A percentile compares a stretch with the other conserved stretches of the same genome.
phyloP scores from a whole-genome alignment of 2,888 invertebrate species.

The Bellardia bayeri region DNA sequence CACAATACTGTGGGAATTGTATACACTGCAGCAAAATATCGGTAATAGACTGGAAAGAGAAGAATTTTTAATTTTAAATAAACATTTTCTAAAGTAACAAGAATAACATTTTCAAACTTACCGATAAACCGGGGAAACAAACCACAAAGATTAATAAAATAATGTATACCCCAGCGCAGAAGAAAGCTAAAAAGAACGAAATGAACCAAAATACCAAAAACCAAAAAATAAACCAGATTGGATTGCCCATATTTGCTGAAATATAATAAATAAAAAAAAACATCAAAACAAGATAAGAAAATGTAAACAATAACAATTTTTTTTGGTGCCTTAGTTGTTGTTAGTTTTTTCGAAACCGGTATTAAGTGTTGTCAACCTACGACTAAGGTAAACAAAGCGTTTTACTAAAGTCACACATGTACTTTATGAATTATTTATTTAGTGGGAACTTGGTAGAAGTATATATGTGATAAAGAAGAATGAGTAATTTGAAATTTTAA shows the following conservation, averaged over 20 bases:
- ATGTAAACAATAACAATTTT: slow-evolving; percentile 58
- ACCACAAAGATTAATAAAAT: slow-evolving; percentile 88
- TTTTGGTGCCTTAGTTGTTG: slow-evolving; percentile 1
- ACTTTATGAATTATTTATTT: too few species aligned
- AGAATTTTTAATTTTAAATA: slow-evolving; percentile 53
- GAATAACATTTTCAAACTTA: slow-evolving; percentile 84
- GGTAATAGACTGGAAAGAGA: slow-evolving; percentile 86
- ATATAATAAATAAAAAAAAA: slow-evolving; percentile 6
- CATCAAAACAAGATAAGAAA: slow-evolving; percentile 40
- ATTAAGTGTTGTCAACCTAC: slow-evolving; percentile 43
- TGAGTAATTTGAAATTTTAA: too few species aligned
- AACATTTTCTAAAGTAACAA: slow-evolving; percentile 12
- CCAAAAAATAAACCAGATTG: slow-evolving; percentile 89
- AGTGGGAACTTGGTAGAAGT: too few species aligned
- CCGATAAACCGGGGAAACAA: slow-evolving; percentile 88
- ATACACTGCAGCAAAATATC: slow-evolving; percentile 88
- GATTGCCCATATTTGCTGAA: slow-evolving; percentile 86
- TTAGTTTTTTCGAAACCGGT: slow-evolving; percentile 10
- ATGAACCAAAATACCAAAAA: slow-evolving; percentile 88
- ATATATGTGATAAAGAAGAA: too few species aligned
- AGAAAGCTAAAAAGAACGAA: slow-evolving; percentile 88
- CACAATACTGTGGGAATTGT: slow-evolving; percentile 90
- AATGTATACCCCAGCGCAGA: slow-evolving; percentile 89
- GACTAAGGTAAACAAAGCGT: neutral
- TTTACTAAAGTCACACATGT: too few species aligned